Evolutionary conservation across 2,888 invertebrate genomes (phyloP).

Genomic region (Tetranychus truncatus): DNA sequence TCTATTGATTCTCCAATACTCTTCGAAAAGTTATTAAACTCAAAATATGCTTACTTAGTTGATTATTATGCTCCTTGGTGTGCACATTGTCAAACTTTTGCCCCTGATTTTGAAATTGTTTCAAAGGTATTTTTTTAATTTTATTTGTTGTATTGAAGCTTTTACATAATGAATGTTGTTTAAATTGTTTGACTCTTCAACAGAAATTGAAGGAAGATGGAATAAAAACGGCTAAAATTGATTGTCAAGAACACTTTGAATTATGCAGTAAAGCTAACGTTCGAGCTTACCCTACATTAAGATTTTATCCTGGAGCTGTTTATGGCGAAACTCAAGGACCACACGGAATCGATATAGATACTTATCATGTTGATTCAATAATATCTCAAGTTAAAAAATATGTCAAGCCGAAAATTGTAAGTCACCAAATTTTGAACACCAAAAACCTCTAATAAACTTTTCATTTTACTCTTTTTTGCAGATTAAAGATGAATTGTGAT

Average conservation of each 20-base stretch:
- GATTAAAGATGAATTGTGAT: neutral
- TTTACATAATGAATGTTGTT: no score
- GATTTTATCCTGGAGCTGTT: slow-evolving; percentile 41
- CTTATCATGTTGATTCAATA: neutral
- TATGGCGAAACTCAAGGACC: neutral
- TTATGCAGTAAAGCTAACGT: slow-evolving; percentile 44
- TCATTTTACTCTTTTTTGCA: neutral
- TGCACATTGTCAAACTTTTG: slow-evolving; percentile 39
- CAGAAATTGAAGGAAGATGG: slow-evolving; percentile 28
- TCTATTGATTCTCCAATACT: slow-evolving; percentile 35
- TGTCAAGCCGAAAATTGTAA: neutral
- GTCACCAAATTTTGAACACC: neutral
- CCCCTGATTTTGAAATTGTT: slow-evolving; percentile 47
- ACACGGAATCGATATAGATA: neutral
- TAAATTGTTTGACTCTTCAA: neutral
- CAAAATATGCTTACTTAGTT: slow-evolving; percentile 38
- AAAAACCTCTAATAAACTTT: neutral
- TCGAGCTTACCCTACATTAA: slow-evolving; percentile 47
- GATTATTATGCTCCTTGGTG: slow-evolving; percentile 41
- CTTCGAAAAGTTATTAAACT: slow-evolving; percentile 37
- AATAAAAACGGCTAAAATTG: slow-evolving; percentile 45
- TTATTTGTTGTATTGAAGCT: neutral
- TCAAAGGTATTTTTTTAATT: slow-evolving; percentile 39
- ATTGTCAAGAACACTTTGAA: slow-evolving; percentile 43
- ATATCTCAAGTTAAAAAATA: neutral